Conservation (phyloP, 2,797 vertebrate species). For the Trachops cirrhosus region DNA sequence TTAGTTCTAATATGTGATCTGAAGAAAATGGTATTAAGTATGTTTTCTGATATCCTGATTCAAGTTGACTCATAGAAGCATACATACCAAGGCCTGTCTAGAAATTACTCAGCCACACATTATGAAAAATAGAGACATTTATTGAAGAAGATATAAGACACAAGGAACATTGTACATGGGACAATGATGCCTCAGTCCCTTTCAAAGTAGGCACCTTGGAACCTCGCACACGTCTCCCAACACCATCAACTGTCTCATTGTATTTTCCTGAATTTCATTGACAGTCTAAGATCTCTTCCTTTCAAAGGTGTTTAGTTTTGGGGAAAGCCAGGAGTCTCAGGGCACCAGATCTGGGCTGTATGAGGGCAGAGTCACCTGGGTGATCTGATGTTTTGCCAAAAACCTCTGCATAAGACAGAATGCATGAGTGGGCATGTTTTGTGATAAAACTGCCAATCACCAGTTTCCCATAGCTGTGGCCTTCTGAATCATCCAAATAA, state of each 20-base stretch:
- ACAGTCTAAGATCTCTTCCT: not conserved
- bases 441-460: not conserved
- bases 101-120: not conserved
- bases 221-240: not conserved
- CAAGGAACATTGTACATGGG: no score
- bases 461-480: not conserved
- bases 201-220: not conserved
- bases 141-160: not conserved
- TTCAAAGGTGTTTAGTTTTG: not conserved
- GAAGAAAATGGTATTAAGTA: not conserved
- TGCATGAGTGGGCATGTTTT: not conserved
- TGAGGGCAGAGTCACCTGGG: not conserved
- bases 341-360: not conserved
- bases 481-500: not conserved
- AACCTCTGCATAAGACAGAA: not conserved
- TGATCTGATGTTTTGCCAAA: not conserved
- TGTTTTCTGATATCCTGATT: constrained; percentile 21
- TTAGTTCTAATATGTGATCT: not conserved
- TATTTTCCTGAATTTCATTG: not conserved
- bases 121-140: not conserved
- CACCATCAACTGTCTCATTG: no score
- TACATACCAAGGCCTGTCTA: not conserved
- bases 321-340: not conserved
- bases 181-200: not conserved
- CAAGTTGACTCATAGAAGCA: constrained; percentile 53